A percentile compares a stretch with the other conserved stretches of the same genome.
Evolutionary conservation across 2,888 invertebrate genomes (phyloP).

Genomic region (Phymatocera aterrima): DNA sequence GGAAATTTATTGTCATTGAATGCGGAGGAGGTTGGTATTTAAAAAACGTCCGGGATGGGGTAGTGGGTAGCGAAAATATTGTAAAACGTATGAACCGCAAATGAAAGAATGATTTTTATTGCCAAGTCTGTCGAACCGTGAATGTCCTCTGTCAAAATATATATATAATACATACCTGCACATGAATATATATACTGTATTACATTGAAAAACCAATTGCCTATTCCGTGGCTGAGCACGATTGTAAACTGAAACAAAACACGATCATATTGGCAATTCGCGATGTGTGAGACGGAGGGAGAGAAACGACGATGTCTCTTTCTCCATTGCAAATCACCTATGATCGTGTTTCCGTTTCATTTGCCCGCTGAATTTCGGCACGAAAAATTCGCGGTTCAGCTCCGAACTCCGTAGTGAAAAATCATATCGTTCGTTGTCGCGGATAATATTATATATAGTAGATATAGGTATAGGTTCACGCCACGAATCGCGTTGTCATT

Average conservation of each 20-base stretch:
- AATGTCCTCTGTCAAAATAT: not conserved
- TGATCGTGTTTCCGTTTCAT: no score
- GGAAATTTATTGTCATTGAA: not conserved
- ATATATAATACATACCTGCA: not conserved
- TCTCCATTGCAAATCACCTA: no score
- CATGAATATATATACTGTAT: not conserved
- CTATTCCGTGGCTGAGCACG: no score
- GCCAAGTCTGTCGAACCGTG: not conserved
- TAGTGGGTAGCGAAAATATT: no score
- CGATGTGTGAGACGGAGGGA: no score
- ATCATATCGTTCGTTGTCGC: constrained; percentile 18
- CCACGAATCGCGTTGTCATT: no score
- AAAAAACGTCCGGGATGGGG: not conserved
- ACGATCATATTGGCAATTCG: no score
- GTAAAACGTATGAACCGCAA: constrained; percentile 9
- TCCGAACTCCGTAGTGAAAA: not conserved
- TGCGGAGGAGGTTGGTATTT: not conserved
- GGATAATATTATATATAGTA: constrained; percentile 1
- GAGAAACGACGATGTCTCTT: no score
- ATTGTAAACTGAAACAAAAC: no score
- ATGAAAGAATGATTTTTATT: constrained; percentile 26
- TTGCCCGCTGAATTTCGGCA: no score
- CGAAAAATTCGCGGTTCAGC: not conserved
- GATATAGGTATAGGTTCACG: no score
- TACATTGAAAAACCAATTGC: not conserved